Conservation (phyloP, 2,888 invertebrate species). For the Heliconius charithonia region DNA sequence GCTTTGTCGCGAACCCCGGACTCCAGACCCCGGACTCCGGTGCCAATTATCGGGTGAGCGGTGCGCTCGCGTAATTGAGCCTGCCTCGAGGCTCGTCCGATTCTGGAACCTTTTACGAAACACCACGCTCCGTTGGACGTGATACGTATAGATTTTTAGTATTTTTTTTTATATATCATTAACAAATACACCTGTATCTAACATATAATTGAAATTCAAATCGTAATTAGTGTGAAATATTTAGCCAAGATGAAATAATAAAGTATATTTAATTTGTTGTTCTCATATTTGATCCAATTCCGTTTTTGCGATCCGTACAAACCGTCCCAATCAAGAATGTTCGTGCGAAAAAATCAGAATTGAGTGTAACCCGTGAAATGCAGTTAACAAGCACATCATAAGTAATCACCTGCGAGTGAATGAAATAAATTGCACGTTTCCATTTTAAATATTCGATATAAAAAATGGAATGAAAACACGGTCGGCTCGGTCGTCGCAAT, state of each 20-base stretch:
- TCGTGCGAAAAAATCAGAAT: conserved; percentile 45
- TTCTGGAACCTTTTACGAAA: conserved; percentile 51
- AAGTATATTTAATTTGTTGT: background rate
- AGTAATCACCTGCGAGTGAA: conserved; percentile 73
- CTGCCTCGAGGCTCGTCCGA: conserved; percentile 60
- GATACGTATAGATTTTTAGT: background rate
- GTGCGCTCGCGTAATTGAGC: conserved; percentile 75
- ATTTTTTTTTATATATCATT: background rate
- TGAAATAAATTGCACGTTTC: conserved; percentile 75
- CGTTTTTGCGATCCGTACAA: conserved; percentile 40
- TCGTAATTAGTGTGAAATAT: no score
- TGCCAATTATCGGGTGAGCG: conserved; percentile 79
- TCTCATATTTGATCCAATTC: conserved; percentile 6
- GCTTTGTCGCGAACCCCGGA: conserved; percentile 71
- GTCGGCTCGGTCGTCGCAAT: conserved; percentile 67
- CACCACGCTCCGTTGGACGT: conserved; percentile 25
- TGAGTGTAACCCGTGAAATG: conserved; percentile 56
- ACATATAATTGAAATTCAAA: background rate
- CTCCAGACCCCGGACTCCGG: conserved; percentile 54
- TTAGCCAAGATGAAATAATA: background rate
- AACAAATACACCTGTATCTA: background rate
- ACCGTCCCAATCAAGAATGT: conserved; percentile 42
- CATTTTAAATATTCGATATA: conserved; percentile 73
- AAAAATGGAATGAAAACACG: conserved; percentile 67
- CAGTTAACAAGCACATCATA: conserved; percentile 77